Percentiles rank a stretch among this genome's conserved stretches.
These are phyloP conservation scores for Salarias fasciatus DNA, from an alignment of 2,797 vertebrate species.

Conservation along the genomic window DNA sequence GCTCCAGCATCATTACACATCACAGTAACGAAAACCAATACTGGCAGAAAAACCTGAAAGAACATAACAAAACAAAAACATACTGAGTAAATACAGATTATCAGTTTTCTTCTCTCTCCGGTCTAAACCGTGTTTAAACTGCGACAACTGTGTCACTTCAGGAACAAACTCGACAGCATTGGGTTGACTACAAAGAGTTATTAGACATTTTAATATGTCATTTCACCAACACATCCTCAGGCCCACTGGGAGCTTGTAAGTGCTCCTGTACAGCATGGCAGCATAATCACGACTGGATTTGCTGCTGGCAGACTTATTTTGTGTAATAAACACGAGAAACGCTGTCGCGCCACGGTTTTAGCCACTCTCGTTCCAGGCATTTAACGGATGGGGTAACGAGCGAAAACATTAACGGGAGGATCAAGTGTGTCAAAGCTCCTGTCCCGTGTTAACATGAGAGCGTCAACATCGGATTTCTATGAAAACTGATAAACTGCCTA, in stretches of 20 bases:
- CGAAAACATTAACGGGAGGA: conserved; percentile 31
- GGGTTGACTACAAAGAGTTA: conserved; percentile 6
- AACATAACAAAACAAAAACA: too few relatives aligned
- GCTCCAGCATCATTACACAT: not conserved
- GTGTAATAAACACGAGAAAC: conserved; percentile 25
- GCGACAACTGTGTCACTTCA: not conserved
- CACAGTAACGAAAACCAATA: too few relatives aligned
- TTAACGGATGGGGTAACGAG: conserved; percentile 19
- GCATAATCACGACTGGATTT: conserved; percentile 24
- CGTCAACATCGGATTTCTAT: conserved; percentile 18
- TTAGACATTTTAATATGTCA: conserved; percentile 1
- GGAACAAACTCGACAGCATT: conserved; percentile 2
- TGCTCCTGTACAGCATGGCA: conserved; percentile 18
- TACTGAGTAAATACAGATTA: not conserved
- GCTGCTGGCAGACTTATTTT: conserved; percentile 1
- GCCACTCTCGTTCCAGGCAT: conserved; percentile 21
- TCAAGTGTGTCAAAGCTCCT: conserved; percentile 23
- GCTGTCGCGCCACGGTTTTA: conserved; percentile 3
- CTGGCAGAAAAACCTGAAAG: not conserved
- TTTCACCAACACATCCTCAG: conserved; percentile 23
- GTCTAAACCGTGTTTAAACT: not conserved
- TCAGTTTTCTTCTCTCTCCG: not conserved
- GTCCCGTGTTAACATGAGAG: conserved; percentile 25
- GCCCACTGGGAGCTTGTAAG: conserved; percentile 24
- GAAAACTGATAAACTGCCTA: conserved; percentile 30